These are phyloP conservation scores for Engystomops pustulosus DNA, from an alignment of 2,113 vertebrate genomes.

Conservation along the genomic window DNA sequence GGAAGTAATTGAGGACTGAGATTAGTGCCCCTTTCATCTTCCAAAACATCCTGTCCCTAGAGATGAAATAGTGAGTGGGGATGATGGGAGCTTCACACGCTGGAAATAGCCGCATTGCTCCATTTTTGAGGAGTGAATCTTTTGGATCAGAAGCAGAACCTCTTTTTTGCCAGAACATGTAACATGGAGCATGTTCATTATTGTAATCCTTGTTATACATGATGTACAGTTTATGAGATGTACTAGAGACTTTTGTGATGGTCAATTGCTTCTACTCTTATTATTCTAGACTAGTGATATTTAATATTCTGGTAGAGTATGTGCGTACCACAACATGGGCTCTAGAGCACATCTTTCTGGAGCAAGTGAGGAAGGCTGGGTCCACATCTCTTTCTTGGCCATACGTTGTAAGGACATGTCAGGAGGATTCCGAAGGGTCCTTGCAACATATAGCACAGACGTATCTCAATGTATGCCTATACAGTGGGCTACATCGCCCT, in stretches of 20 bases:
- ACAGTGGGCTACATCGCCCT: too few relatives aligned
- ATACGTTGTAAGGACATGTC: too few relatives aligned
- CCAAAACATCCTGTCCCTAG: slow-evolving; percentile 60
- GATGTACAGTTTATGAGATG: background rate
- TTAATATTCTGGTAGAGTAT: background rate
- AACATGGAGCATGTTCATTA: slow-evolving; percentile 27
- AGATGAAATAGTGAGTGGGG: slow-evolving; percentile 59
- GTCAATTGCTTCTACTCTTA: background rate
- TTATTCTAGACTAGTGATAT: background rate
- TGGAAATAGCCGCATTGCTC: slow-evolving; percentile 51
- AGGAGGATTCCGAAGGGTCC: too few relatives aligned
- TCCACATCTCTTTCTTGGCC: too few relatives aligned
- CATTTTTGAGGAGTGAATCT: slow-evolving; percentile 15
- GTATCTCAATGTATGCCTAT: too few relatives aligned
- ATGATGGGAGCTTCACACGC: slow-evolving; percentile 59
- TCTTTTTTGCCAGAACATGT: background rate
- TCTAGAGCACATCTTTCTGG: too few relatives aligned
- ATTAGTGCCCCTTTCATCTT: slow-evolving; percentile 59
- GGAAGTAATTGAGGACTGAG: slow-evolving; percentile 60
- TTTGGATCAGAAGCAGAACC: slow-evolving; percentile 17
- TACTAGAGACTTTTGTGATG: background rate
- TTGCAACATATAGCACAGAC: too few relatives aligned
- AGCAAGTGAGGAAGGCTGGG: too few relatives aligned
- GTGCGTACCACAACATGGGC: too few relatives aligned
- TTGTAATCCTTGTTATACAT: slow-evolving; percentile 19